These are phyloP conservation scores for Spodoptera frugiperda DNA, from an alignment of 1,140 invertebrate genomes.

Conservation along the genomic window DNA sequence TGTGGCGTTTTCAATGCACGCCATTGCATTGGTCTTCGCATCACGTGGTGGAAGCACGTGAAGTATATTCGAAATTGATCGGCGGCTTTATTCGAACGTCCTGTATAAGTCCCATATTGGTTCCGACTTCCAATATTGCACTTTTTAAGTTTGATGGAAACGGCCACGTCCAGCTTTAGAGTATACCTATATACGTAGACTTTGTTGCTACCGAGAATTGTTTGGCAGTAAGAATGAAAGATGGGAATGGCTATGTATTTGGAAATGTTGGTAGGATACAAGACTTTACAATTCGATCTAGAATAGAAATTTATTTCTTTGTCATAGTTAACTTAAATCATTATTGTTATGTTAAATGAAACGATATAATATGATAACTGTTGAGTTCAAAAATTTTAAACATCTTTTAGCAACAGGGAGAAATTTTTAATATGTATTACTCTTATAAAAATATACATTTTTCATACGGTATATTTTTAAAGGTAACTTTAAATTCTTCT, in stretches of 20 bases:
- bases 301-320: not conserved
- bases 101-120: constrained; percentile 44
- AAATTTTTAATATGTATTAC: too few relatives aligned
- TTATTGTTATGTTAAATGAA: too few relatives aligned
- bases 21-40: constrained; percentile 35
- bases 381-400: too few relatives aligned
- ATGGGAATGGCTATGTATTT: not conserved
- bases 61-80: constrained; percentile 51
- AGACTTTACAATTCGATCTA: not conserved
- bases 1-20: constrained; percentile 29
- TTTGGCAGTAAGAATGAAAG: not conserved
- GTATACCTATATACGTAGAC: too few relatives aligned
- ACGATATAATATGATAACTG: too few relatives aligned
- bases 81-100: constrained; percentile 38
- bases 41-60: constrained; percentile 39
- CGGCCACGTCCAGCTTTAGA: not conserved
- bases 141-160: constrained; percentile 44
- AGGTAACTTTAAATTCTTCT: too few relatives aligned
- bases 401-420: too few relatives aligned
- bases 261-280: not conserved
- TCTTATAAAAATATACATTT: not conserved
- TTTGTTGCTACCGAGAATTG: not conserved
- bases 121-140: constrained; percentile 40
- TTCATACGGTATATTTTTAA: not conserved
- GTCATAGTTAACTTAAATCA: not conserved